Conservation (phyloP, 2,888 invertebrate species). For the Synanthedon vespiformis region DNA sequence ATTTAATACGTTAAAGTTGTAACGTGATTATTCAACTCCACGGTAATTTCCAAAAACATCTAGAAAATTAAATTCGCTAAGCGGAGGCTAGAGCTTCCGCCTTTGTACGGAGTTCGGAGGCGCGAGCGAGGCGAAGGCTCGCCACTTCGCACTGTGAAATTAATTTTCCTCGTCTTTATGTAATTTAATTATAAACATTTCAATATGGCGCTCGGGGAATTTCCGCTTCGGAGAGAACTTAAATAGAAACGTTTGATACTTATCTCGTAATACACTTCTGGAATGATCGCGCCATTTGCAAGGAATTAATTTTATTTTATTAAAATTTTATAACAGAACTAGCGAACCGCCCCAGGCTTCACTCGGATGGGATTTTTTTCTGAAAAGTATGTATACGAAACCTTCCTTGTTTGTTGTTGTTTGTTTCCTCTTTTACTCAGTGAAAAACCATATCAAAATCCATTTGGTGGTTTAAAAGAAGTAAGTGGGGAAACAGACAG, state of each 20-base stretch:
- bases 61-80: conserved; percentile 64
- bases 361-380: no score
- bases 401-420: no score
- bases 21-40: conserved; percentile 69
- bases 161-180: conserved; percentile 72
- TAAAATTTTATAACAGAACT: neutral
- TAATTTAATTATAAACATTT: conserved; percentile 72
- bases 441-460: no score
- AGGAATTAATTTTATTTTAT: conserved; percentile 45
- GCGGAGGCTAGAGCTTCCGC: conserved; percentile 48
- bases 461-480: no score
- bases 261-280: conserved; percentile 68
- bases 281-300: conserved; percentile 60
- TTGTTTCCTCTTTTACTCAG: no score
- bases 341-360: no score
- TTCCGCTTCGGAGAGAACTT: conserved; percentile 63
- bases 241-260: conserved; percentile 71
- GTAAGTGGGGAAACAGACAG: no score
- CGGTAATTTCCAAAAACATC: conserved; percentile 66
- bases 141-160: conserved; percentile 68
- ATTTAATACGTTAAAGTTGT: conserved; percentile 70
- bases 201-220: conserved; percentile 69
- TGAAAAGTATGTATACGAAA: no score
- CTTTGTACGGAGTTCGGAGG: conserved; percentile 30
- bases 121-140: conserved; percentile 23